Evolutionary conservation across 2,797 vertebrate genomes (phyloP), one percentile per base, ranked within the genome.

Genomic region (Mus spretus): DNA sequence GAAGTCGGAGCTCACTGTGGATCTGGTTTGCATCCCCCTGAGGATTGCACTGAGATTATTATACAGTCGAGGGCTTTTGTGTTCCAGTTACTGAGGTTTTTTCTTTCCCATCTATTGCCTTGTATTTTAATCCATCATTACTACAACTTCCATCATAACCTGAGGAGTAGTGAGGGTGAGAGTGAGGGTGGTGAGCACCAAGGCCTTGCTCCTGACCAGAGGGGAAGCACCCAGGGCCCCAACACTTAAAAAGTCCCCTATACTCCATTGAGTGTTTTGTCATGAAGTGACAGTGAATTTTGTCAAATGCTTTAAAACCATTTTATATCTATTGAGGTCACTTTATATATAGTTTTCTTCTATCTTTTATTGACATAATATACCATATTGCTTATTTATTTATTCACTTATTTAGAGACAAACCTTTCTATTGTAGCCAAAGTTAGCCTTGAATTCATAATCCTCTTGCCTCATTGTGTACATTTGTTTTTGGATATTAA

Each of bases 21-120:
- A 84, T 93, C 88, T 89, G 92, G 89, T 72, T 80, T 88, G 13
- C n/a, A 90, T 67, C 95, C 84, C 26, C 81, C 77, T 88, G 72
- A 63, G 77, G 65, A 92, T 87, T 89, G 74, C 53, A 93, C 67
- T 47, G 61, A 96, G 94, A 31, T 11, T 37, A 79, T 83, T 19
- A n/a, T 19, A 70, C 67, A 70, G 37, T 85, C 90, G 28, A 84
- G 65, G 89, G 57, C 15, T 8, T 94, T 87, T n/a, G 40, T 7
- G n/a, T n/a, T 8, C n/a, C 9, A 86, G 81, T 82, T 78, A 90
- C 75, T 91, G 61, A 80, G 40, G 90, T 93, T 91, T 91, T n/a
- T 53, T 90, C 81, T 93, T 97, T 72, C 17, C 59, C 83, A 92
- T 37, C 34, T 55, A 53, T 9, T 53, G 63, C 65, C 31, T 86